Base-by-base conservation (phyloP, 2,888 invertebrate genomes). In the Helobdella robusta region DNA sequence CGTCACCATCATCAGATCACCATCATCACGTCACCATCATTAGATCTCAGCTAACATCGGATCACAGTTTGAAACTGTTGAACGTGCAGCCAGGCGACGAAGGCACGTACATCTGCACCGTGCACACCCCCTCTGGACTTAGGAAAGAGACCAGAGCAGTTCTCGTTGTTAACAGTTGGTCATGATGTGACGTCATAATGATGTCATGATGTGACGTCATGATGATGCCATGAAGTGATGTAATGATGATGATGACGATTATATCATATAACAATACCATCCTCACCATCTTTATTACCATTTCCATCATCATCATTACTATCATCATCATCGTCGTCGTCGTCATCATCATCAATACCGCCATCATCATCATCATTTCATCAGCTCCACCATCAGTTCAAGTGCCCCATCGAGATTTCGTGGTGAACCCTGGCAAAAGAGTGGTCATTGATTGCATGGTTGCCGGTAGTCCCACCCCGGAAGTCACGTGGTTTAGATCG, bases 151-250 rank as follows among this genome's bases (percentile, higher is more conserved):
- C 90, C 11, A 86, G 87, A 75, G 92, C 92, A 32, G 86, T 87
- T 44, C 85, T 94, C 52, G 88, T 87, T 67, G 89, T 94, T 54
- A 87, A 92, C 77, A 90, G 93, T 94, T 84, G 87, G 90, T 85
- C 68, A 3, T 28, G 35, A 25, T 48, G 40, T n/a, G n/a, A n/a
- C n/a, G n/a, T n/a, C n/a, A n/a, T n/a, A n/a, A n/a, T n/a, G n/a
- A n/a, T n/a, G n/a, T n/a, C n/a, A n/a, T n/a, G n/a, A n/a, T n/a
- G n/a, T n/a, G n/a, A n/a, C n/a, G n/a, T n/a, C n/a, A n/a, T n/a
- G n/a, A n/a, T n/a, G n/a, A n/a, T 15, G n/a, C 11, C 11, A 40
- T 40, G n/a, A 40, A 40, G n/a, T 40, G 8, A 40, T 8, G 8
- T 40, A 40, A 11, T 40, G 11, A 40, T 15, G n/a, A 40, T 40